Percentiles rank a stretch among this genome's conserved stretches.
phyloP scores from a whole-genome alignment of 2,888 invertebrate species.

The Geotrupes spiniger region DNA sequence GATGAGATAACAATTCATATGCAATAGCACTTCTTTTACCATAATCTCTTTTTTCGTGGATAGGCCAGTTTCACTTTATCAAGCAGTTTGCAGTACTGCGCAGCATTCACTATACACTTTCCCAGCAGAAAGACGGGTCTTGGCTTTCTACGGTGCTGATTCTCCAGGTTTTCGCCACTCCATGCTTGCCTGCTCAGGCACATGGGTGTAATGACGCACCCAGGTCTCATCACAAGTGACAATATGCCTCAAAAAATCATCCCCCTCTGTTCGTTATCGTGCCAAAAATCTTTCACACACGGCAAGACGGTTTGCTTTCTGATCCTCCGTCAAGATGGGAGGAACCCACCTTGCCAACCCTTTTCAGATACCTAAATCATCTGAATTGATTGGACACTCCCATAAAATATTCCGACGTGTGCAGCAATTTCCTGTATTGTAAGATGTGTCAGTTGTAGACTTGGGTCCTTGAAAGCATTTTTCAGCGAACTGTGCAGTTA shows the following conservation, averaged over 20 bases:
- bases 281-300: constrained; percentile 5
- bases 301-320: no score
- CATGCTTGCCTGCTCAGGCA: not conserved
- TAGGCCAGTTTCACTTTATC: no score
- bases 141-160: not conserved
- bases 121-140: not conserved
- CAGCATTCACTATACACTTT: not conserved
- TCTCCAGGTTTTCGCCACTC: not conserved
- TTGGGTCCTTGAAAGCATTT: not conserved
- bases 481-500: no score
- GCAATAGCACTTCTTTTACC: no score
- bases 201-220: not conserved
- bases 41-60: no score
- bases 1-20: no score
- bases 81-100: not conserved
- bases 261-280: not conserved
- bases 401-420: no score
- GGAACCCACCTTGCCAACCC: constrained; percentile 4
- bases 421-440: not conserved
- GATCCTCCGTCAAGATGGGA: constrained; percentile 2
- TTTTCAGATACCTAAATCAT: constrained; percentile 2
- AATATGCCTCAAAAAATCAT: not conserved
- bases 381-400: not conserved
- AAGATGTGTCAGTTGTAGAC: not conserved
- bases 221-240: not conserved